Percentiles rank a stretch among this genome's conserved stretches.
These are phyloP conservation scores for Hestina assimilis DNA, from an alignment of 1,140 invertebrate genomes.

Conservation along the genomic window DNA sequence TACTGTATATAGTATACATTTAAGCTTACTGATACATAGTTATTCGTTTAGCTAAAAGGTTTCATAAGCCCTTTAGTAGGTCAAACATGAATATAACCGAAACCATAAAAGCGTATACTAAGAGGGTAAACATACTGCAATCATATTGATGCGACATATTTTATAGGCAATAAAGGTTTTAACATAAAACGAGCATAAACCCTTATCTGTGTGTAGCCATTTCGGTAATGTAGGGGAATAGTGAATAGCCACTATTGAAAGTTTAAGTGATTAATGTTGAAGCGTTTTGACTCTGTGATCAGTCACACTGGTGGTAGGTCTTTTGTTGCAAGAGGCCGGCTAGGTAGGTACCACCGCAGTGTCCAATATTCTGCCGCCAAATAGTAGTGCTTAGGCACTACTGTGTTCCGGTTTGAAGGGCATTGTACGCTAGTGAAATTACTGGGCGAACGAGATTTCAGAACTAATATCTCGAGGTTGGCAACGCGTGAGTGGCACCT, in stretches of 20 bases:
- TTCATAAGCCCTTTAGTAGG: not conserved
- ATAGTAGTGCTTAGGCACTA: too few relatives aligned
- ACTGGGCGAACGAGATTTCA: too few relatives aligned
- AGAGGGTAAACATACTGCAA: conserved; percentile 17
- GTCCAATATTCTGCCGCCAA: too few relatives aligned
- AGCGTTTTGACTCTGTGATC: not conserved
- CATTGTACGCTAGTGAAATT: too few relatives aligned
- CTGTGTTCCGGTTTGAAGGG: too few relatives aligned
- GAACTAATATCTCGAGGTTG: too few relatives aligned
- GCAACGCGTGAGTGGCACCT: too few relatives aligned
- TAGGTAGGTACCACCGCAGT: too few relatives aligned
- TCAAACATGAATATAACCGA: conserved; percentile 1
- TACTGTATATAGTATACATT: too few relatives aligned
- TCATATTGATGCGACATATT: conserved; percentile 18
- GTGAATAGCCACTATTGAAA: not conserved
- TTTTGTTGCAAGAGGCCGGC: too few relatives aligned
- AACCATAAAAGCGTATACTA: conserved; percentile 10
- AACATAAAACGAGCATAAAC: conserved; percentile 16
- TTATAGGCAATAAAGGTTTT: conserved; percentile 8
- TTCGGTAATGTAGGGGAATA: conserved; percentile 1
- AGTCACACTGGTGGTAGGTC: not conserved
- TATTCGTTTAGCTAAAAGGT: not conserved
- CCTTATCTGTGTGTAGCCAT: conserved; percentile 1
- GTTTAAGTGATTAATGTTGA: not conserved
- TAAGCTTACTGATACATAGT: not conserved